Base-by-base conservation (phyloP, 2,113 vertebrate species). In the Lasiurus borealis region DNA sequence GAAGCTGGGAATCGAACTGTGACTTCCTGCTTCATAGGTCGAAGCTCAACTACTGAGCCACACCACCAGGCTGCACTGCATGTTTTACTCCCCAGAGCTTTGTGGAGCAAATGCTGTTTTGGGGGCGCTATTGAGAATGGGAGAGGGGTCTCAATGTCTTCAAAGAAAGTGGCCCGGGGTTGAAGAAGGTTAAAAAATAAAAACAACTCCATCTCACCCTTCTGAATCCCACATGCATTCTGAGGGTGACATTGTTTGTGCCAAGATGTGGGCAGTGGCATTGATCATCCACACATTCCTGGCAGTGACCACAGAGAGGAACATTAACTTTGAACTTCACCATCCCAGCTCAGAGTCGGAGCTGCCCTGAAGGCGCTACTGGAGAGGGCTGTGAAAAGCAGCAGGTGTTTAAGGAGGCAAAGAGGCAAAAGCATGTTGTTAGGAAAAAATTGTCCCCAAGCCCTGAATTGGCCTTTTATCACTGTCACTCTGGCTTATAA, bases 371-470 rank as follows among this genome's bases (percentile, higher is more conserved):
- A 93, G 80, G 73, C 86, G 81, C 5, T 29, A 19, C 48, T 44
- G 69, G 87, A 69, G 71, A 85, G 25, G 34, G 23, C 34, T 76
- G 40, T 46, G 88, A 16, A 75, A 50, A 93, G 84, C 72, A 57
- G 95, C 96, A 94, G 91, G 97, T 93, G 85, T 89, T 91, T 89
- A 95, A 93, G 95, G 93, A 97, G 59, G 92, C 86, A 88, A 90
- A 94, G 62, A 94, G 87, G 92, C 77, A 90, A 96, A 95, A 95
- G 71, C 76, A 59, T 46, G 80, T 96, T 96, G 96, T 95, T 96
- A 95, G 96, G 90, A 77, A 96, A 95, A 96, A 98, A 97, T 77
- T 83, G 95, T 94, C 50, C 75, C 62, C 31, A 25, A 73, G 68
- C 66, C 46, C 82, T 54, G 69, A 97, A 95, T 91, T 97, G 97